phyloP scores from a whole-genome alignment of 2,888 invertebrate genomes.

The Nephrocerus scutellatus region DNA sequence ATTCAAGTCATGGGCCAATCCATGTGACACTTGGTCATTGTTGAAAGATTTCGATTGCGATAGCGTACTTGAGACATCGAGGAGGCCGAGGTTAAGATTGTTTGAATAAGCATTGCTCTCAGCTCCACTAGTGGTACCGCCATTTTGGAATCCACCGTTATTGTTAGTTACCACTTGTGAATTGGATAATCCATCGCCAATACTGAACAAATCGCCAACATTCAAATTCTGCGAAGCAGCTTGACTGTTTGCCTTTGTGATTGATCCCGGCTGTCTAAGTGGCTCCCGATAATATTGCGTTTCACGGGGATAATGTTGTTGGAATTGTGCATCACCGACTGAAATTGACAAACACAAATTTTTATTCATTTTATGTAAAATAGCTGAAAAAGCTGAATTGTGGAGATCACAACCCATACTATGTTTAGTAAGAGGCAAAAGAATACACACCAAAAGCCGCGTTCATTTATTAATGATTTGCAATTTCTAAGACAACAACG shows the following conservation, averaged over 20 bases:
- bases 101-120: conserved; percentile 33
- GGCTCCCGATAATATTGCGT: no score
- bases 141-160: conserved; percentile 27
- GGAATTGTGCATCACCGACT: no score
- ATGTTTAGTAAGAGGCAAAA: no score
- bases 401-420: no score
- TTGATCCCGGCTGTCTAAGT: conserved; percentile 27
- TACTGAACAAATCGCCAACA: conserved; percentile 13
- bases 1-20: conserved; percentile 34
- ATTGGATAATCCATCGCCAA: conserved; percentile 29
- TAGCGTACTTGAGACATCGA: conserved; percentile 39
- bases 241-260: conserved; percentile 33
- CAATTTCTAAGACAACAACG: no score
- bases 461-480: no score
- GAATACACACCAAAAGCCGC: no score
- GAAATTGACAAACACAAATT: no score
- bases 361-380: no score
- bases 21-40: conserved; percentile 32
- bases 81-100: conserved; percentile 35
- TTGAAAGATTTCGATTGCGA: conserved; percentile 32
- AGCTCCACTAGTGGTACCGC: conserved; percentile 31
- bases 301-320: no score
- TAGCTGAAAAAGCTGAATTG: no score
- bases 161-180: conserved; percentile 34
- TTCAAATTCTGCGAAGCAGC: conserved; percentile 22